Evolutionary conservation across 2,797 vertebrate genomes (phyloP).

Genomic region (Manis crassicaudata): DNA sequence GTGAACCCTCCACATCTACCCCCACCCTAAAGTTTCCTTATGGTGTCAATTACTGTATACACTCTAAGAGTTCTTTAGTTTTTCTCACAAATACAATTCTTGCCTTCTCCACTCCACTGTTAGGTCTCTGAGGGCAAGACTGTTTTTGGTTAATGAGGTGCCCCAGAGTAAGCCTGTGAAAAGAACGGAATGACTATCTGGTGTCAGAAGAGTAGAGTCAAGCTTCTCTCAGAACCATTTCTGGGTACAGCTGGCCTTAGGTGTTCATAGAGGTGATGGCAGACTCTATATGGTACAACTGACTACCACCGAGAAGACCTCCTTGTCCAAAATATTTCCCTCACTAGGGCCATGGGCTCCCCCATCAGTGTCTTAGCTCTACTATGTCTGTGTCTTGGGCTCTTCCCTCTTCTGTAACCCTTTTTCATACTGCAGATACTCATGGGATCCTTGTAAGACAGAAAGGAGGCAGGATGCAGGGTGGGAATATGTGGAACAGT

Average conservation of each 20-base stretch:
- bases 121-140: background rate
- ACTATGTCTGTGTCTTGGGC: background rate
- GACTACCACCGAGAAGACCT: background rate
- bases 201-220: background rate
- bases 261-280: background rate
- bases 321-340: background rate
- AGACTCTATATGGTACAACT: background rate
- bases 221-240: background rate
- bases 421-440: conserved; percentile 7
- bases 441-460: background rate
- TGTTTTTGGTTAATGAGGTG: background rate
- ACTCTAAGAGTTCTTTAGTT: background rate
- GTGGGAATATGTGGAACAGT: background rate
- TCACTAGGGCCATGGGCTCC: background rate
- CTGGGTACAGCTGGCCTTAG: background rate
- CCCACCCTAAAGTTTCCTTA: background rate
- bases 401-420: background rate
- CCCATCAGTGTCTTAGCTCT: background rate
- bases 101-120: background rate
- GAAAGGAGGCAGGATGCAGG: background rate
- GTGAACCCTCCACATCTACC: background rate
- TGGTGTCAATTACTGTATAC: background rate
- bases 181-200: background rate
- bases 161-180: background rate
- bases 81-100: background rate